Conservation (phyloP, 2,888 invertebrate species). For the Meteorus colon region DNA sequence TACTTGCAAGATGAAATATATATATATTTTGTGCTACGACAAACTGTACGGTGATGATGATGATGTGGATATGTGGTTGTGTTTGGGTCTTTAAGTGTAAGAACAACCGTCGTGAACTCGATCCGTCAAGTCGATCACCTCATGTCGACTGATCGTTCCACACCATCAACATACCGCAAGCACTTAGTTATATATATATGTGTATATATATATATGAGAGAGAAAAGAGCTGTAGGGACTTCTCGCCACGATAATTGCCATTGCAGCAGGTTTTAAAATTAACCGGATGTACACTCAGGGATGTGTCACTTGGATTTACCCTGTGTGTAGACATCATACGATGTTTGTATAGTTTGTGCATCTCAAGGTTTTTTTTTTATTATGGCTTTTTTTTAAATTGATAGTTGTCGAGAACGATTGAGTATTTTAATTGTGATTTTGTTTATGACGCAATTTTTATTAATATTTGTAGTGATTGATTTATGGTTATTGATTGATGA, state of each 20-base stretch:
- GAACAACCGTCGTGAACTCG: conserved; percentile 23
- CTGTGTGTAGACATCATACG: neutral
- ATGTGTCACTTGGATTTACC: conserved; percentile 8
- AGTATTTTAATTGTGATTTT: no score
- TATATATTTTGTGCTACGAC: neutral
- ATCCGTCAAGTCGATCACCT: conserved; percentile 27
- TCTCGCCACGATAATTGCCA: conserved; percentile 5
- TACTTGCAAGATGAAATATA: conserved; percentile 18
- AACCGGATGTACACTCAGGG: conserved; percentile 2
- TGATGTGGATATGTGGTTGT: neutral
- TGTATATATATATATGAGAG: neutral
- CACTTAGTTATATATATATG: neutral
- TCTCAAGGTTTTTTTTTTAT: neutral
- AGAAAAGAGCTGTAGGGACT: neutral
- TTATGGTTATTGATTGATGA: no score
- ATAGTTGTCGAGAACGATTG: no score
- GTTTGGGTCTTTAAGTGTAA: neutral
- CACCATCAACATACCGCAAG: conserved; percentile 2
- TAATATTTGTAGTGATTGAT: no score
- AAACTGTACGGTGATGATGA: neutral
- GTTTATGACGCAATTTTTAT: no score
- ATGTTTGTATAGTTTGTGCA: no score
- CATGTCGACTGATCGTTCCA: conserved; percentile 1
- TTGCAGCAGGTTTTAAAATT: conserved; percentile 11
- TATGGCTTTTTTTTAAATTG: no score